Evolutionary conservation across 2,797 vertebrate genomes (phyloP), one percentile per base, ranked within the genome.

Genomic region (Diplodus sargus): DNA sequence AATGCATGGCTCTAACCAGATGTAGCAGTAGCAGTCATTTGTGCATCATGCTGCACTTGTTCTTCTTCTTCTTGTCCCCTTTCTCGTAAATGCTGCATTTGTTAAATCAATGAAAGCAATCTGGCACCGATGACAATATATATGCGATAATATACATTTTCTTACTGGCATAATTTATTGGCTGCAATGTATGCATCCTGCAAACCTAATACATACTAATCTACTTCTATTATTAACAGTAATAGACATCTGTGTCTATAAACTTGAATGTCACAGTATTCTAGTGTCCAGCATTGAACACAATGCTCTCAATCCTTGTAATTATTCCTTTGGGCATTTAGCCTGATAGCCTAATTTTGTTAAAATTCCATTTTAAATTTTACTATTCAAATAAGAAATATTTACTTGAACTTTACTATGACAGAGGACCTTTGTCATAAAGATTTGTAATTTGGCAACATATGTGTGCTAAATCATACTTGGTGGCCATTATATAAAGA

Each of bases 261-360:
- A 70, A 51, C 54, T 28, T 47, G 23, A 72, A 54, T 25, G 53
- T 22, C 7, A 51, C 8, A 71, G 30, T 62, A 13, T 42, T 76
- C 8, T 10, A 54, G 0, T 60, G 25, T 56, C 20, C 28, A 57
- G 53, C 17, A 49, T 14, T 66, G 17, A 47, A 63, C 54, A 45
- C 2, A 15, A 28, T 48, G 13, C 47, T 52, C 34, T 54, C 4
- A 22, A 4, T 39, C 22, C 4, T 53, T 69, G 45, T 23, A 34
- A 17, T 57, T 74, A 15, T 62, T 25, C 16, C 3, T 48, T 49
- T 11, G 18, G 47, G 23, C 67, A 34, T 58, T 70, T 28, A 49
- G 28, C 53, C 28, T n/a, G n/a, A 53, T 42, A 9, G 5, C 16
- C n/a, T n/a, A n/a, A n/a, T 14, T 72, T 23, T 45, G 28, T 49